Percentiles rank a stretch among this genome's conserved stretches.
phyloP scores from a whole-genome alignment of 2,113 vertebrate genomes.

The Hirundichthys speculiger region DNA sequence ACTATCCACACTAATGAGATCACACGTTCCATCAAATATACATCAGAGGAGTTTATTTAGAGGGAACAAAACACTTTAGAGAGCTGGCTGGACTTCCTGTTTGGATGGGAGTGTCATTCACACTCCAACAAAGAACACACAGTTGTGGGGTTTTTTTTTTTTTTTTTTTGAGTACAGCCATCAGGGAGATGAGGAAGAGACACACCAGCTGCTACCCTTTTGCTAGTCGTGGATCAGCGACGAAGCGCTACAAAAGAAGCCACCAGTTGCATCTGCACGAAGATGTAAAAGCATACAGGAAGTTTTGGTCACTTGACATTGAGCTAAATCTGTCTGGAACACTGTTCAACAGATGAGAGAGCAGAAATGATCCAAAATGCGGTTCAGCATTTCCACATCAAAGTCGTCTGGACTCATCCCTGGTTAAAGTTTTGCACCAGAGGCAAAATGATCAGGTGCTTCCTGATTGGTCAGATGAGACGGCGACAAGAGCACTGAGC shows the following conservation, averaged over 20 bases:
- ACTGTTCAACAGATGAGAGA: too few relatives aligned
- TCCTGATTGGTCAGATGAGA: too few relatives aligned
- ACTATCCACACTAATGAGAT: too few relatives aligned
- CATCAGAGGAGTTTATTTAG: background rate
- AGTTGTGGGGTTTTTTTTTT: too few relatives aligned
- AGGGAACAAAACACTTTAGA: background rate
- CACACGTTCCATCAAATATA: background rate
- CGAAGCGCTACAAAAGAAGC: conserved; percentile 41
- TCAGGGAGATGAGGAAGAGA: conserved; percentile 2
- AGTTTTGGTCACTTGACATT: background rate
- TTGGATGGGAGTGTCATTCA: conserved; percentile 18
- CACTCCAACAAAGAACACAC: conserved; percentile 1
- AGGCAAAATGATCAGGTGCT: too few relatives aligned
- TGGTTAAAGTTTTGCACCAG: too few relatives aligned
- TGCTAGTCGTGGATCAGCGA: conserved; percentile 29
- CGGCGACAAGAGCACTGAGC: too few relatives aligned
- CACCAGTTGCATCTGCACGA: conserved; percentile 30
- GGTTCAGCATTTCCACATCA: too few relatives aligned
- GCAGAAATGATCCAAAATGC: too few relatives aligned
- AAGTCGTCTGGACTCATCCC: too few relatives aligned
- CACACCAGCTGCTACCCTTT: conserved; percentile 2
- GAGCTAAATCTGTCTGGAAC: background rate
- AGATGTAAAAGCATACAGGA: conserved; percentile 3
- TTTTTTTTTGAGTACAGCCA: conserved; percentile 4
- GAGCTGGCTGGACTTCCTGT: conserved; percentile 36